A percentile compares a stretch with the other conserved stretches of the same genome.
These are phyloP conservation scores for Strigamia maritima DNA, from an alignment of 2,888 invertebrate genomes.

Conservation along the genomic window DNA sequence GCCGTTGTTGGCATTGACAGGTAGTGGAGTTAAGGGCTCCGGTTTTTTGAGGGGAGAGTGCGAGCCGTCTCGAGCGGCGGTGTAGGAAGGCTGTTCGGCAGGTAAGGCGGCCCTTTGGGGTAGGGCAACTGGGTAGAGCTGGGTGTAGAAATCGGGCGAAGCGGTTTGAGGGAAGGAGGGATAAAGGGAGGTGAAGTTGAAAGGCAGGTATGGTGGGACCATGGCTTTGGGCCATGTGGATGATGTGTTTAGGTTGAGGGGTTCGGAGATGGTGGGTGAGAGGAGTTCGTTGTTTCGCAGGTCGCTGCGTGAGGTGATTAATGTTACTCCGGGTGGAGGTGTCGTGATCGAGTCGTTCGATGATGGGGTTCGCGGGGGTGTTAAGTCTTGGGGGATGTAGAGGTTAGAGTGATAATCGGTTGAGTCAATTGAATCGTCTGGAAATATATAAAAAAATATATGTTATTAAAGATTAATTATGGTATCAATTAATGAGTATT, in stretches of 20 bases:
- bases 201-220: slow-evolving; percentile 59
- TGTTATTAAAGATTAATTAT: too few species aligned
- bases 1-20: background rate
- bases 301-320: slow-evolving; percentile 8
- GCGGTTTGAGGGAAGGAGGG: slow-evolving; percentile 35
- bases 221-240: background rate
- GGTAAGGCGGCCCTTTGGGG: background rate
- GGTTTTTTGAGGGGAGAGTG: background rate
- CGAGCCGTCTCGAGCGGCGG: background rate
- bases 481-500: too few species aligned
- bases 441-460: too few species aligned
- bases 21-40: background rate
- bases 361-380: too few species aligned
- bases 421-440: too few species aligned
- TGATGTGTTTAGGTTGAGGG: slow-evolving; percentile 36
- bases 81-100: background rate
- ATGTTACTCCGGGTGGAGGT: background rate
- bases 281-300: background rate
- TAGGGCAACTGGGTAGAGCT: too few species aligned
- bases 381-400: too few species aligned
- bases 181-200: slow-evolving; percentile 46
- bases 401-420: too few species aligned
- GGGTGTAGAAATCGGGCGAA: too few species aligned
- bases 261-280: slow-evolving; percentile 28
- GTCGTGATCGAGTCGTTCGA: slow-evolving; percentile 52